phyloP scores from a whole-genome alignment of 2,888 invertebrate genomes.

The Xiphydria camelus region DNA sequence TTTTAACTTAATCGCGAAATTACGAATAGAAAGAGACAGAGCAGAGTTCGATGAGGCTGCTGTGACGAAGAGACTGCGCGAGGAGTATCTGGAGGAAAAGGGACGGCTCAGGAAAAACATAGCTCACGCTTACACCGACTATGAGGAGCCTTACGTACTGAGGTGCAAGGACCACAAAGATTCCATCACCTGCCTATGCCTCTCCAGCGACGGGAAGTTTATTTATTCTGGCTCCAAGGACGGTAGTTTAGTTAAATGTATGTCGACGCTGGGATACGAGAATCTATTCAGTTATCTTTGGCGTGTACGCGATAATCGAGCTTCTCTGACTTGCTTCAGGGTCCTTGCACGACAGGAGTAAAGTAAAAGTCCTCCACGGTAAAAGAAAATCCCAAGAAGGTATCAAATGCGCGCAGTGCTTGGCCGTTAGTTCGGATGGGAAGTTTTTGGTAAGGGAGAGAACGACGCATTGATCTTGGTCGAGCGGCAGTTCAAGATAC shows the following conservation, averaged over 20 bases:
- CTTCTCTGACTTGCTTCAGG: slow-evolving; percentile 37
- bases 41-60: slow-evolving; percentile 67
- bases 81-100: slow-evolving; percentile 84
- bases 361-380: slow-evolving; percentile 58
- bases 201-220: slow-evolving; percentile 73
- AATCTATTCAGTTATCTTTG: too few relatives aligned
- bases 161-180: slow-evolving; percentile 79
- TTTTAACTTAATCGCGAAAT: background rate
- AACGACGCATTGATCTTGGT: too few relatives aligned
- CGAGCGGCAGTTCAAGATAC: too few relatives aligned
- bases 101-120: slow-evolving; percentile 78
- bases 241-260: slow-evolving; percentile 84
- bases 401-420: slow-evolving; percentile 43
- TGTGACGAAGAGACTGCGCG: slow-evolving; percentile 76
- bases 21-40: slow-evolving; percentile 65
- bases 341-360: slow-evolving; percentile 68
- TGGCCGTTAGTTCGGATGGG: slow-evolving; percentile 65
- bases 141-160: slow-evolving; percentile 58
- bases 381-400: slow-evolving; percentile 43
- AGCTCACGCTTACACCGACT: slow-evolving; percentile 66
- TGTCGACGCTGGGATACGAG: too few relatives aligned
- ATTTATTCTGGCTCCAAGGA: slow-evolving; percentile 88
- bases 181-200: slow-evolving; percentile 78
- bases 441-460: slow-evolving; percentile 81
- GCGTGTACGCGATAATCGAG: too few relatives aligned